Evolutionary conservation across 2,888 invertebrate genomes (phyloP), one percentile per base, ranked within the genome.

Genomic region (Melieria crassipennis): DNA sequence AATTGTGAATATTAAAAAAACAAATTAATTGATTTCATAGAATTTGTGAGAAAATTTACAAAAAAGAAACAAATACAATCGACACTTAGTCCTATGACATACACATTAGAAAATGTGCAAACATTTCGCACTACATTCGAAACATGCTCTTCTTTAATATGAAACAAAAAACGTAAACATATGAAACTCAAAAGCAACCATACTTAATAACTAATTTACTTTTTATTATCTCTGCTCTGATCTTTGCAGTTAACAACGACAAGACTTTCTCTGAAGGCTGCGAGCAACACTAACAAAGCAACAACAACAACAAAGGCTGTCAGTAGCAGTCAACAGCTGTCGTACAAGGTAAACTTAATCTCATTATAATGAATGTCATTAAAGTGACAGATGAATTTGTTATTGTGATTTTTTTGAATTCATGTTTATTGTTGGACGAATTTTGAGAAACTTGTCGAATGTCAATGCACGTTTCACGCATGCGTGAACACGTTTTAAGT

Each of bases 291-390:
- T 13, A 30, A 30, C 30, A 30, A 30, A 1, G 2, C 1, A 30
- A 30, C 30, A 30, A 2, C 30, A 30, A 30, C 52, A 10, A 50
- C 50, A 7, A 52, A 1, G 5, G 2, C 52, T 13, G 52, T 7
- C 13, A 4, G n/a, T 7, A 13, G 13, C 52, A 52, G 9, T 7
- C 52, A 52, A 52, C 52, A 52, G 9, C 13, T 52, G 52, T 52
- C 13, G 52, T 52, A 52, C 5, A 52, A 52, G 52, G 52, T 52
- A 52, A 52, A 1, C 11, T 13, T 52, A 52, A 52, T 52, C 6
- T 52, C 52, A 52, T 52, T 52, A 52, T 52, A 52, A 52, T 52
- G 11, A 52, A 52, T 13, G 13, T 52, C 13, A 52, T 52, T 52
- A 52, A 52, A 52, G 52, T 52, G 13, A 50, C 9, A 50, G 9